Conservation (phyloP, 1,140 invertebrate genomes). For the Dolichoris vasculosae region DNA sequence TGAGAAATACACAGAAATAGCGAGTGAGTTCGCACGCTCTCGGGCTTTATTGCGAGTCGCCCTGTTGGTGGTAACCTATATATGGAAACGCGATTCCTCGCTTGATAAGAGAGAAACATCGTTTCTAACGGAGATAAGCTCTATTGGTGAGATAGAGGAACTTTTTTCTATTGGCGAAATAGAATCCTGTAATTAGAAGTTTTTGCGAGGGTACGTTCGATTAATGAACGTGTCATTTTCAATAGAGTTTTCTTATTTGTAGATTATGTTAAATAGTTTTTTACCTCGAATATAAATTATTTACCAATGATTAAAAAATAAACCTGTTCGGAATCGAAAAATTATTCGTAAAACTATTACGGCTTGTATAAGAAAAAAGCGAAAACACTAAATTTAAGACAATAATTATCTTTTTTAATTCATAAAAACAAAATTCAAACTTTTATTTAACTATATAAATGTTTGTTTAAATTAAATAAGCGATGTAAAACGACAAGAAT, state of each 20-base stretch:
- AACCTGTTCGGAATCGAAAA: too few species aligned
- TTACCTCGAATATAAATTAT: not conserved
- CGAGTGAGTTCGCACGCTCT: not conserved
- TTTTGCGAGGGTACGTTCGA: not conserved
- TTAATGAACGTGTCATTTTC: not conserved
- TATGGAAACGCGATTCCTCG: slow-evolving; percentile 14
- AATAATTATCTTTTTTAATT: not conserved
- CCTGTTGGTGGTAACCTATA: not conserved
- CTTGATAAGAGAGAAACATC: slow-evolving; percentile 24
- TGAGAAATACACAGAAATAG: slow-evolving; percentile 12
- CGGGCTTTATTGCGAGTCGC: not conserved
- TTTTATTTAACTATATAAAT: not conserved
- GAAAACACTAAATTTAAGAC: too few species aligned
- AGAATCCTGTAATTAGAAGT: not conserved
- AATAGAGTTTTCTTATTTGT: too few species aligned
- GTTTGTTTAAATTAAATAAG: not conserved
- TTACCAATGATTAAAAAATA: too few species aligned
- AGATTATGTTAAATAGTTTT: not conserved
- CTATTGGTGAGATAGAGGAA: not conserved
- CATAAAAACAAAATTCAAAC: not conserved
- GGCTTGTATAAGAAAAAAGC: too few species aligned
- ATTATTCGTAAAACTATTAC: too few species aligned
- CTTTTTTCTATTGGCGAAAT: slow-evolving; percentile 23
- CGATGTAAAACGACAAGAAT: not conserved
- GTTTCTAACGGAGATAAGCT: slow-evolving; percentile 4